These are phyloP conservation scores for Horisme vitalbata DNA, from an alignment of 2,888 invertebrate species.

Conservation along the genomic window DNA sequence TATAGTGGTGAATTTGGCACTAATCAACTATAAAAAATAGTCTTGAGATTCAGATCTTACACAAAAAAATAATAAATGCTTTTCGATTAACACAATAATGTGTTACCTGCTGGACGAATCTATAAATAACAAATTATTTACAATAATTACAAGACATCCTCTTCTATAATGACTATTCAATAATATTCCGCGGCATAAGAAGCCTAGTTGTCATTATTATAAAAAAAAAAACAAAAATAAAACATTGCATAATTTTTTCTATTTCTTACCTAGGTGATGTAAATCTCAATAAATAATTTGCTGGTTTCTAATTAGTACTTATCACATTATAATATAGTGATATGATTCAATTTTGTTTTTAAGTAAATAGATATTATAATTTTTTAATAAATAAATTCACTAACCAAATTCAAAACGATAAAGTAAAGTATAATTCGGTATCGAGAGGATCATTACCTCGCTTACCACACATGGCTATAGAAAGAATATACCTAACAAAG, in stretches of 20 bases:
- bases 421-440: slow-evolving; percentile 56
- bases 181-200: slow-evolving; percentile 21
- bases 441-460: slow-evolving; percentile 50
- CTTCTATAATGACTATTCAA: slow-evolving; percentile 45
- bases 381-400: slow-evolving; percentile 44
- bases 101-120: slow-evolving; percentile 61
- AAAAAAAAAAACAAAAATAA: too few relatives aligned
- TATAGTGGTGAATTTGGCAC: slow-evolving; percentile 71
- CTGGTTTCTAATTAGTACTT: slow-evolving; percentile 28
- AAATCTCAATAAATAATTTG: slow-evolving; percentile 45
- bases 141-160: slow-evolving; percentile 67
- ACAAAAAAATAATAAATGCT: slow-evolving; percentile 63
- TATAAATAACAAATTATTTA: slow-evolving; percentile 70
- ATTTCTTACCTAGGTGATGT: slow-evolving; percentile 44
- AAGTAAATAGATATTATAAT: slow-evolving; percentile 2
- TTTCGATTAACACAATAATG: slow-evolving; percentile 48
- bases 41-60: slow-evolving; percentile 68
- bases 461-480: slow-evolving; percentile 12
- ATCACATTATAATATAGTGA: slow-evolving; percentile 43
- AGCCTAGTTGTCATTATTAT: slow-evolving; percentile 10
- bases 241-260: too few relatives aligned
- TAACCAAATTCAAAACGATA: slow-evolving; percentile 42
- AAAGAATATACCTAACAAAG: slow-evolving; percentile 21
- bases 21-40: slow-evolving; percentile 51
- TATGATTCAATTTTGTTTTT: slow-evolving; percentile 52